Base-by-base conservation (phyloP, 2,888 invertebrate species). In the Eurois occulta region DNA sequence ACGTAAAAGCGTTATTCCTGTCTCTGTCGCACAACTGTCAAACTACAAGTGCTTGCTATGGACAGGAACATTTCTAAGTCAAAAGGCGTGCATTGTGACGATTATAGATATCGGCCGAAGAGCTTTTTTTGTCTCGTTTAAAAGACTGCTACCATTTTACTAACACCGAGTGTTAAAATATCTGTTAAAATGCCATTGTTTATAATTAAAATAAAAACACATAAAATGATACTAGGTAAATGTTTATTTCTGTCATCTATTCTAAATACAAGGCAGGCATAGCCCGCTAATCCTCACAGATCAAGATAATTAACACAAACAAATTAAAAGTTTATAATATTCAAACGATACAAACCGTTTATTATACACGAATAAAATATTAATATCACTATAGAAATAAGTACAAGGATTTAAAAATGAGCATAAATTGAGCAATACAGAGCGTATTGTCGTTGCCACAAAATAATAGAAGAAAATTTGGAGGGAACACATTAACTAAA, bases 361-460 rank as follows among this genome's bases (percentile, higher is more conserved):
- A 79, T 77, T 60, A 67, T 79, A 91, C 86, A 89, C 86, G 88
- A 91, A 85, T 85, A 90, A 91, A 91, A 89, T 91, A 90, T 85
- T 84, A 87, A 91, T 91, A 92, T 92, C 89, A 91, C 91, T 89
- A 81, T 77, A 92, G 90, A 90, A 91, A 90, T 90, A 91, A 91
- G 87, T 90, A 91, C 89, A 92, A 90, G 89, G 91, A 90, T 89
- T 90, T 65, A 65, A 92, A 85, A 93, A 94, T 96, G 96, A 96
- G 96, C 96, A 95, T 90, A 93, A 91, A 84, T 95, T 96, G 96
- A 96, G 96, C 96, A 96, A 96, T 94, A 96, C 95, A 91, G 74
- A 86, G 62, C 83, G 95, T 96, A 96, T 96, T 95, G 96, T 95
- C 95, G 92, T 93, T 93, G 94, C 91, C 93, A 94, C 92, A 91